These are phyloP conservation scores for Coracias cyanogaster DNA, from an alignment of 2,797 vertebrate genomes.

Conservation along the genomic window DNA sequence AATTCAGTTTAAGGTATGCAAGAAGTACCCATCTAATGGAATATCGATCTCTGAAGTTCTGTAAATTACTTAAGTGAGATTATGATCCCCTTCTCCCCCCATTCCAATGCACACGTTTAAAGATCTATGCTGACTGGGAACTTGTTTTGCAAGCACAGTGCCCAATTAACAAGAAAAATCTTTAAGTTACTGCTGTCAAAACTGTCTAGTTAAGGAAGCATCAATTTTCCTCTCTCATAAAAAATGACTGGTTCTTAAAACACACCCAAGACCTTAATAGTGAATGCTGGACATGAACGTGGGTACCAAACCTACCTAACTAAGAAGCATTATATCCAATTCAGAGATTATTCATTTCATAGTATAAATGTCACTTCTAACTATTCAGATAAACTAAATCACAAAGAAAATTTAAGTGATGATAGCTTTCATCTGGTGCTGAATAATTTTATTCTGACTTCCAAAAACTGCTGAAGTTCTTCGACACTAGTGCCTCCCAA, in stretches of 20 bases:
- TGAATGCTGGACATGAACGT: neutral
- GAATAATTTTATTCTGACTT: neutral
- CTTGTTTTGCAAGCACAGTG: neutral
- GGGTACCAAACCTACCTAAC: neutral
- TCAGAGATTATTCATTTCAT: neutral
- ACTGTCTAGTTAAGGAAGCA: neutral
- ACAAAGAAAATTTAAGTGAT: neutral
- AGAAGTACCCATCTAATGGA: neutral
- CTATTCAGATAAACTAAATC: neutral
- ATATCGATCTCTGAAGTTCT: slow-evolving; percentile 3
- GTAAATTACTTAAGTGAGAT: neutral
- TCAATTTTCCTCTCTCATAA: neutral
- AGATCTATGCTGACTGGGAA: neutral
- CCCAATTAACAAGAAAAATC: neutral
- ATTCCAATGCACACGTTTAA: neutral
- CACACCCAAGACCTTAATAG: neutral
- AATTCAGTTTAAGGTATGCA: neutral
- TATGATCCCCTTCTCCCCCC: neutral
- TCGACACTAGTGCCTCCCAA: neutral
- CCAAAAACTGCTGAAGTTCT: neutral
- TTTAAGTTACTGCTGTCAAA: neutral
- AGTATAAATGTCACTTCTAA: neutral
- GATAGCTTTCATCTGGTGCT: neutral
- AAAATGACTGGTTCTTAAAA: neutral
- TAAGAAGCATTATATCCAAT: neutral